Percentiles rank a stretch among this genome's conserved stretches.
Conservation (phyloP, 2,797 vertebrate genomes). For the Eulemur rubriventer region DNA sequence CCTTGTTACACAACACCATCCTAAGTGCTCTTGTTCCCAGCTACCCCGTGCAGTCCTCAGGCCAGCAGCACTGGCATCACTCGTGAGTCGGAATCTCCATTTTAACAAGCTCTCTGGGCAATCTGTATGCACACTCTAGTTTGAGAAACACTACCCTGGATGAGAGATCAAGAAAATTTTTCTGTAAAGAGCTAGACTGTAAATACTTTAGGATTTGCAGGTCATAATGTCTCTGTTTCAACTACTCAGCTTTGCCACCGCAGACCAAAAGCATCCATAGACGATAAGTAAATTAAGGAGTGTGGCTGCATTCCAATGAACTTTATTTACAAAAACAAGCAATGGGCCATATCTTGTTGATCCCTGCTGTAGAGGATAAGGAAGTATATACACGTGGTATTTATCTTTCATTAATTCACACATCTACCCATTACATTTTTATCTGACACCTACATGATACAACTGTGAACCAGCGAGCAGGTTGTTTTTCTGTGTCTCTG, state of each 20-base stretch:
- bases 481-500: not conserved
- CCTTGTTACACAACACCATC: fast-evolving
- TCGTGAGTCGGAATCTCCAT: not conserved
- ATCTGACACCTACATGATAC: not conserved
- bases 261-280: not conserved
- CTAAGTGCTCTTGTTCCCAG: not conserved
- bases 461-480: not conserved
- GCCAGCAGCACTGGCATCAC: fast-evolving
- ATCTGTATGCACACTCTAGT: not conserved
- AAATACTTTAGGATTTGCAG: not conserved
- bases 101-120: not conserved
- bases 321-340: not conserved
- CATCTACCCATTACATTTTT: not conserved
- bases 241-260: not conserved
- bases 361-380: not conserved
- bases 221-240: not conserved
- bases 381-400: no score
- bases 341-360: not conserved
- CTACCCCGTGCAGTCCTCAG: not conserved
- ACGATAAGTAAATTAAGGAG: not conserved
- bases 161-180: not conserved
- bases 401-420: not conserved
- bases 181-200: not conserved
- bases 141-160: not conserved
- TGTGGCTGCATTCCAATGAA: not conserved